phyloP scores from a whole-genome alignment of 2,888 invertebrate species.

The Gryllus longicercus region DNA sequence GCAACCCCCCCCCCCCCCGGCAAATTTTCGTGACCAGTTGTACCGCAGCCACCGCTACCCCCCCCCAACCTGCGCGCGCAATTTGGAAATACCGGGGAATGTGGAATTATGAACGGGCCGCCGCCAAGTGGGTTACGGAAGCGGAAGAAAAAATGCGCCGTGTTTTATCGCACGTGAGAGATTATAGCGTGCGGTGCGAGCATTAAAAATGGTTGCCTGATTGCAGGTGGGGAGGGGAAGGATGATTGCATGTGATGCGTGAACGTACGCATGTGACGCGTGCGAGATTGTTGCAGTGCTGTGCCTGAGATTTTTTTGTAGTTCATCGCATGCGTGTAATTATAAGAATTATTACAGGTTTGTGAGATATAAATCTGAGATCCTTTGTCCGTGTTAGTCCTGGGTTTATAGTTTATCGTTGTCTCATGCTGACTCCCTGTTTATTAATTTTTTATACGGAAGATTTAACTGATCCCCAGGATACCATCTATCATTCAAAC shows the following conservation, averaged over 20 bases:
- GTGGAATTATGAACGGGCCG: background rate
- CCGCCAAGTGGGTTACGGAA: constrained; percentile 1
- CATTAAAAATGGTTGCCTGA: background rate
- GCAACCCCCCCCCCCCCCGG: background rate
- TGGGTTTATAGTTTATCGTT: no score
- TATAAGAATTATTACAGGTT: no score
- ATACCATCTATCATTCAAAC: no score
- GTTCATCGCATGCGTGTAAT: no score
- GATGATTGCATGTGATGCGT: background rate
- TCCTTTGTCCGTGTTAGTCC: no score
- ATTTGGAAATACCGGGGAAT: constrained; percentile 4
- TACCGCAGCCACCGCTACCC: background rate
- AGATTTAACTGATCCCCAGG: no score
- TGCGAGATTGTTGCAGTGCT: no score
- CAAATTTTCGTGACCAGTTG: background rate
- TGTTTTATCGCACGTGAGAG: background rate
- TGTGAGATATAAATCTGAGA: no score
- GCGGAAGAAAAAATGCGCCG: background rate
- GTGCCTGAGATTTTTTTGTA: no score
- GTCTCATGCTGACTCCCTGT: no score
- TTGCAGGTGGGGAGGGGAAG: constrained; percentile 5
- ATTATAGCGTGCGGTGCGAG: background rate
- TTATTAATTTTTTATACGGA: no score
- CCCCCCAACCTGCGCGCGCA: background rate
- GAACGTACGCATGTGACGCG: no score